phyloP scores from a whole-genome alignment of 1,140 invertebrate species.

The Marisa cornuarietis region DNA sequence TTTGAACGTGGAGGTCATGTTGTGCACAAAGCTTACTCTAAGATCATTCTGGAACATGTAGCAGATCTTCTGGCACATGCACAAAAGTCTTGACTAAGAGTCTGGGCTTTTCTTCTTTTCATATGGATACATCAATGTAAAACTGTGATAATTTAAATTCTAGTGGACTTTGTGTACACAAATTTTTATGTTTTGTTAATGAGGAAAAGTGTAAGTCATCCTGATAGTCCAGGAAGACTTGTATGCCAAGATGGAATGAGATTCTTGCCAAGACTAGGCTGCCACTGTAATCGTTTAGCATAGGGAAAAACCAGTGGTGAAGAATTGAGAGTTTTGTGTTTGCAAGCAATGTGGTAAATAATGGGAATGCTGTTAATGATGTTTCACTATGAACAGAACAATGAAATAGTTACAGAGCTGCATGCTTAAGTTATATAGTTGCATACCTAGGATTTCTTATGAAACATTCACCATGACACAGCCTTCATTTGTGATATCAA shows the following conservation, averaged over 20 bases:
- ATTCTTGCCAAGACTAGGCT: background rate
- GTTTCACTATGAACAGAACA: too few species aligned
- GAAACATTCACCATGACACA: too few species aligned
- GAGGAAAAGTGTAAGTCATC: background rate
- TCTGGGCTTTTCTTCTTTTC: background rate
- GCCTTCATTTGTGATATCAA: too few species aligned
- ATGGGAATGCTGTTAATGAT: too few species aligned
- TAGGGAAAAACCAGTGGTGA: too few species aligned
- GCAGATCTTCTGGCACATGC: background rate
- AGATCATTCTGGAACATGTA: background rate
- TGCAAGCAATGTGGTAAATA: too few species aligned
- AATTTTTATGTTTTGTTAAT: background rate
- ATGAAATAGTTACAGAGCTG: too few species aligned
- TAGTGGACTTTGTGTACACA: background rate
- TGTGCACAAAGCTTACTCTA: conserved; percentile 7
- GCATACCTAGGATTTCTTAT: too few species aligned
- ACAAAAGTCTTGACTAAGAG: background rate
- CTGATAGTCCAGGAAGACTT: background rate
- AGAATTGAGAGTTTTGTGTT: too few species aligned
- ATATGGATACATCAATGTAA: background rate
- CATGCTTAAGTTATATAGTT: too few species aligned
- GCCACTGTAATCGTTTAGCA: too few species aligned
- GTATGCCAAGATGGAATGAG: background rate
- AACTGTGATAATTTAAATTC: too few species aligned
- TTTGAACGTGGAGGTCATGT: conserved; percentile 18